Conservation (phyloP, 2,113 vertebrate genomes). For the Tragulus kanchil region DNA sequence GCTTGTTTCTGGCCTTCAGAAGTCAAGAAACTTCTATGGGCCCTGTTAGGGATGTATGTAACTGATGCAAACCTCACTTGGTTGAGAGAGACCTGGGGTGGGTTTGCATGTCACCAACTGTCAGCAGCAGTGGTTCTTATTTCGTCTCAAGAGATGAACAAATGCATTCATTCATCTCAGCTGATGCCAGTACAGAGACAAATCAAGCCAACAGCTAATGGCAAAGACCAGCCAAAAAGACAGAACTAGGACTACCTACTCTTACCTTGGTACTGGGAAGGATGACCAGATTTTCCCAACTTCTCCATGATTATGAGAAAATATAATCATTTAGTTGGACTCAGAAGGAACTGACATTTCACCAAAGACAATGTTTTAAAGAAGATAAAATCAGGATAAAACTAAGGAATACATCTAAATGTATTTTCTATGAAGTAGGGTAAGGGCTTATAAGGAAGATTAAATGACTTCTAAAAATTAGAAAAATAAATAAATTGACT, state of each 20-base stretch:
- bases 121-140: neutral
- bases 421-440: neutral
- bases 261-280: neutral
- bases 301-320: slow-evolving; percentile 26
- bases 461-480: slow-evolving; percentile 38
- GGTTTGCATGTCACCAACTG: rapidly evolving
- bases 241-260: neutral
- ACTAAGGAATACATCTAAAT: slow-evolving; percentile 27
- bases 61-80: neutral
- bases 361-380: slow-evolving; percentile 10
- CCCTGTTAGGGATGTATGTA: rapidly evolving
- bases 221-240: neutral
- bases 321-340: neutral
- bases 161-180: neutral
- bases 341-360: slow-evolving; percentile 45
- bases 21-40: neutral
- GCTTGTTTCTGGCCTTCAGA: neutral
- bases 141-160: neutral
- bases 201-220: neutral
- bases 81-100: rapidly evolving
- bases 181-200: neutral
- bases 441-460: neutral
- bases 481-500: neutral
- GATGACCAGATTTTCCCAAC: neutral
- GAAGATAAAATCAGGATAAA: slow-evolving; percentile 42